phyloP scores from a whole-genome alignment of 2,113 vertebrate genomes.

The Phylloscopus whistleri region DNA sequence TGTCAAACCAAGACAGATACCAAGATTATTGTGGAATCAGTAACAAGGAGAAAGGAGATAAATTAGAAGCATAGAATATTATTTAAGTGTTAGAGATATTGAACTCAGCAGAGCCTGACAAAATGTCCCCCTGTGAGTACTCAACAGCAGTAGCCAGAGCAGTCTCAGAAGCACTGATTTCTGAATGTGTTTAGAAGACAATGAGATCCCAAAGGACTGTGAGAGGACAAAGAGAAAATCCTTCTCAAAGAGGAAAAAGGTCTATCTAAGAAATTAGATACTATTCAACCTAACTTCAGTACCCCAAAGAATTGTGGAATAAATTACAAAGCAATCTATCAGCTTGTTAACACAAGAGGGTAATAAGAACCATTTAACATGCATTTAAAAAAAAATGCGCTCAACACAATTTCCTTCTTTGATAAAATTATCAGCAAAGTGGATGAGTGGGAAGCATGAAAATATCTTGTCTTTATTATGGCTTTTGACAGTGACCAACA shows the following conservation, averaged over 20 bases:
- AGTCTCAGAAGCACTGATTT: not conserved
- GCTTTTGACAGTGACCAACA: not conserved
- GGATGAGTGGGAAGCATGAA: not conserved
- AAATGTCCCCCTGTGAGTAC: not conserved
- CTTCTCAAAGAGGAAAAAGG: not conserved
- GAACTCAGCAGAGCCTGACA: not conserved
- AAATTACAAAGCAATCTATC: not conserved
- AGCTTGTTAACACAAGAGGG: not conserved
- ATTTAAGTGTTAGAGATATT: not conserved
- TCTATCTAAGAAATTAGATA: not conserved
- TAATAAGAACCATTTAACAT: not conserved
- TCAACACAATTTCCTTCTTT: not conserved
- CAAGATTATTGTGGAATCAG: not conserved
- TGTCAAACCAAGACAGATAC: too few relatives aligned
- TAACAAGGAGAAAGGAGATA: not conserved
- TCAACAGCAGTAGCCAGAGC: not conserved
- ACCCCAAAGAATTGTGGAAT: not conserved
- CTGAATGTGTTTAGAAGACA: not conserved
- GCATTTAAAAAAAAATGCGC: not conserved
- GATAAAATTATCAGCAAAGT: not conserved
- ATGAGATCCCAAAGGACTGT: not conserved
- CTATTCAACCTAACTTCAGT: not conserved
- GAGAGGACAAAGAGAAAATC: not conserved
- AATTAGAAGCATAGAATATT: not conserved
- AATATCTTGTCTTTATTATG: not conserved